Conservation (phyloP, 2,797 vertebrate species). For the Liparis tanakae region DNA sequence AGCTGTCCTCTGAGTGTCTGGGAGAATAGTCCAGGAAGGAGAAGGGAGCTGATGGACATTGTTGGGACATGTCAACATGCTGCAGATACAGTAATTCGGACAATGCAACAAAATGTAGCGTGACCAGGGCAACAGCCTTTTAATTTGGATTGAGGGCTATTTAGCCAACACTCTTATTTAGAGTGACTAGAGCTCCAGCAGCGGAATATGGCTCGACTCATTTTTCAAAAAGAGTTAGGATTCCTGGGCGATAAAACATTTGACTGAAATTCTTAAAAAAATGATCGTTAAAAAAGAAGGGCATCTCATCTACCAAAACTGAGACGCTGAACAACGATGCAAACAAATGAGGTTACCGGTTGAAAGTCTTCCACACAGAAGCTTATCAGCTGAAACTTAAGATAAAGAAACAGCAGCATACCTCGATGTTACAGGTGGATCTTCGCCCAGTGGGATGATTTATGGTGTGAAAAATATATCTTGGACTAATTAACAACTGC, state of each 20-base stretch:
- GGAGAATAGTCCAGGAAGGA: constrained; percentile 47
- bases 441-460: constrained; percentile 28
- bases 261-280: constrained; percentile 15
- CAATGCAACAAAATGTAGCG: constrained; percentile 33
- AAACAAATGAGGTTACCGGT: neutral
- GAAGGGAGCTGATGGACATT: constrained; percentile 27
- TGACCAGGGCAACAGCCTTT: constrained; percentile 47
- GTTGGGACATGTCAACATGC: constrained; percentile 42
- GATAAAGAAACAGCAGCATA: constrained; percentile 14
- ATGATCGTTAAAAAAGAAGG: neutral
- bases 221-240: constrained; percentile 1
- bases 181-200: constrained; percentile 16
- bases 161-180: constrained; percentile 39
- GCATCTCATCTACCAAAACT: neutral
- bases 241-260: constrained; percentile 7
- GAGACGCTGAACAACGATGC: constrained; percentile 10
- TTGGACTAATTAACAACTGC: constrained; percentile 48
- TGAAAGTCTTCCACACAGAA: constrained; percentile 18
- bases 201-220: neutral
- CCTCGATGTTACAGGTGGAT: neutral
- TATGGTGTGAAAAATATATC: constrained; percentile 26
- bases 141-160: constrained; percentile 51
- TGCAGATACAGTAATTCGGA: constrained; percentile 56
- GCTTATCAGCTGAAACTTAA: constrained; percentile 15
- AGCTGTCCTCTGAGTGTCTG: constrained; percentile 52